A percentile compares a stretch with the other conserved stretches of the same genome.
Evolutionary conservation across 2,888 invertebrate species (phyloP).

Genomic region (Thelaira solivaga): DNA sequence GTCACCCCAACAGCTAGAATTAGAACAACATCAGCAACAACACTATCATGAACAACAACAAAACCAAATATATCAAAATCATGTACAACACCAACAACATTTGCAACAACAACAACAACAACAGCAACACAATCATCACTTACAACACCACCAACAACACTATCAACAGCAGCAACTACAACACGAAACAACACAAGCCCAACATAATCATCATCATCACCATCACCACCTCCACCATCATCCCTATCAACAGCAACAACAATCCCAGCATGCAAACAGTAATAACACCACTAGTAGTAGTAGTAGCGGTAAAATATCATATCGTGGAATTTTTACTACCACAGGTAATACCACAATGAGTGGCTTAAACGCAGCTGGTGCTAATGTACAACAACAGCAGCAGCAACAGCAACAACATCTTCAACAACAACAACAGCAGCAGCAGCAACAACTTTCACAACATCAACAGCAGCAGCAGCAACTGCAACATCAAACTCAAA

Average conservation of each 20-base stretch:
- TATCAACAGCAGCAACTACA: slow-evolving; percentile 69
- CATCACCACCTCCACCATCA: slow-evolving; percentile 76
- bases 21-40: slow-evolving; percentile 68
- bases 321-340: slow-evolving; percentile 86
- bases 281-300: slow-evolving; percentile 62
- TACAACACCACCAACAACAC: slow-evolving; percentile 72
- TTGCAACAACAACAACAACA: slow-evolving; percentile 69
- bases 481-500: slow-evolving; percentile 70
- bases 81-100: slow-evolving; percentile 67
- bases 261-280: slow-evolving; percentile 74
- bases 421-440: slow-evolving; percentile 49
- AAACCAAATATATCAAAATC: slow-evolving; percentile 63
- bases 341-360: slow-evolving; percentile 79
- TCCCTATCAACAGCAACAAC: slow-evolving; percentile 73
- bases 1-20: slow-evolving; percentile 69
- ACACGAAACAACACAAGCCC: slow-evolving; percentile 63
- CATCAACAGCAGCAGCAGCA: slow-evolving; percentile 68
- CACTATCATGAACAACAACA: slow-evolving; percentile 65
- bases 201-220: slow-evolving; percentile 73
- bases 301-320: slow-evolving; percentile 79
- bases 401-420: slow-evolving; percentile 70
- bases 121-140: slow-evolving; percentile 66
- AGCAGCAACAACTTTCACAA: slow-evolving; percentile 68
- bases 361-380: slow-evolving; percentile 66
- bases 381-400: slow-evolving; percentile 44